Evolutionary conservation across 2,113 vertebrate genomes (phyloP).

Genomic region (Diadophis punctatus): DNA sequence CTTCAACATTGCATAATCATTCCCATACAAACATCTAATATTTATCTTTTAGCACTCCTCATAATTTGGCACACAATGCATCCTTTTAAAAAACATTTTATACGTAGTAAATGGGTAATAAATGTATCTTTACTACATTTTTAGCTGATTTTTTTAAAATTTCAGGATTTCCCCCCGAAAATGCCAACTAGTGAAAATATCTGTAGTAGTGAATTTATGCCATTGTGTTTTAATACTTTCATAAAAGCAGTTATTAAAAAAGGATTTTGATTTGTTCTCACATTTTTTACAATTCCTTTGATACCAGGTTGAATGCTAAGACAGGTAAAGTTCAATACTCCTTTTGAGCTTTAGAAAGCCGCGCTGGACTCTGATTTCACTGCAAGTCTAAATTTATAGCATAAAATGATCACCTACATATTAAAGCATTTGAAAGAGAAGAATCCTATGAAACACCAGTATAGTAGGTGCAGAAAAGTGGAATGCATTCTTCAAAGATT

Average conservation of each 20-base stretch:
- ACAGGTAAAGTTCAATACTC: background rate
- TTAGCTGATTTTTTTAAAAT: conserved; percentile 8
- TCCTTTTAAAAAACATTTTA: background rate
- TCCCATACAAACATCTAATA: background rate
- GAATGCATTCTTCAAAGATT: background rate
- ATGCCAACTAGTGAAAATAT: background rate
- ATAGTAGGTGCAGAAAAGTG: background rate
- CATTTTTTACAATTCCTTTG: background rate
- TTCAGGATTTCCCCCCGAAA: background rate
- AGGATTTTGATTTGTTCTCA: background rate
- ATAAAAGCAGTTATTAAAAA: background rate
- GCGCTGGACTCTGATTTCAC: background rate
- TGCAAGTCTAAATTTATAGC: background rate
- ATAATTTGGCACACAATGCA: background rate
- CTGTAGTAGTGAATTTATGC: background rate
- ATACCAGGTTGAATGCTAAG: background rate
- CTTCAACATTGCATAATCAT: background rate
- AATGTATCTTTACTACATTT: background rate
- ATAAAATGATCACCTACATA: background rate
- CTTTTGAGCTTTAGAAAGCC: background rate
- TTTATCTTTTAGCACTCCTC: background rate
- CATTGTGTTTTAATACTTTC: background rate
- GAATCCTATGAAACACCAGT: background rate
- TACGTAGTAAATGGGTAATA: background rate
- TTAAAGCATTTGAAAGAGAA: background rate